A percentile compares a stretch with the other conserved stretches of the same genome.
Evolutionary conservation across 2,888 invertebrate species (phyloP).

Genomic region (Pandemis corylana): DNA sequence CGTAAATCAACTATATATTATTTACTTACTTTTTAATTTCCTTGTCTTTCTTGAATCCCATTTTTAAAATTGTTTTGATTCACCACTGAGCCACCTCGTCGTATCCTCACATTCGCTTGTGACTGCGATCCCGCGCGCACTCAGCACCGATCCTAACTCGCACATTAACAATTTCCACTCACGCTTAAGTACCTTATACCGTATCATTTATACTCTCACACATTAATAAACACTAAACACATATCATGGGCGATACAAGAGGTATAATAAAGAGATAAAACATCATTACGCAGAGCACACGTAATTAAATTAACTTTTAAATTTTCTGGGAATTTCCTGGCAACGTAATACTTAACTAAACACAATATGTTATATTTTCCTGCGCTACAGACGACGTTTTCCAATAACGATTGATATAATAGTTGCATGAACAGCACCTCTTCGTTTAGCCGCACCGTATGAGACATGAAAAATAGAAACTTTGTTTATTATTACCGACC

Average conservation of each 20-base stretch:
- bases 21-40: constrained; percentile 25
- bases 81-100: neutral
- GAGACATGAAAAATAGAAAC: too few relatives aligned
- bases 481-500: too few relatives aligned
- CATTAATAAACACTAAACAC: constrained; percentile 12
- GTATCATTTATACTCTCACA: constrained; percentile 9
- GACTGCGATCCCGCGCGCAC: neutral
- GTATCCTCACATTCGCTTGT: neutral
- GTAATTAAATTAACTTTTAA: neutral
- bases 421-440: too few relatives aligned
- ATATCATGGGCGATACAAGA: neutral
- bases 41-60: constrained; percentile 28
- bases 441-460: too few relatives aligned
- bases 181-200: constrained; percentile 3
- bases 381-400: too few relatives aligned
- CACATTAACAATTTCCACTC: constrained; percentile 4
- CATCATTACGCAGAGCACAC: neutral
- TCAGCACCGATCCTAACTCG: neutral
- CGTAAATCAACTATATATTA: neutral
- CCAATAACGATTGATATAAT: too few relatives aligned
- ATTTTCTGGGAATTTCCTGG: neutral
- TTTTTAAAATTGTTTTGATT: neutral
- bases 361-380: too few relatives aligned
- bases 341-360: neutral
- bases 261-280: constrained; percentile 1